These are phyloP conservation scores for Drosophila longiperda DNA, from an alignment of 2,888 invertebrate species.

Conservation along the genomic window DNA sequence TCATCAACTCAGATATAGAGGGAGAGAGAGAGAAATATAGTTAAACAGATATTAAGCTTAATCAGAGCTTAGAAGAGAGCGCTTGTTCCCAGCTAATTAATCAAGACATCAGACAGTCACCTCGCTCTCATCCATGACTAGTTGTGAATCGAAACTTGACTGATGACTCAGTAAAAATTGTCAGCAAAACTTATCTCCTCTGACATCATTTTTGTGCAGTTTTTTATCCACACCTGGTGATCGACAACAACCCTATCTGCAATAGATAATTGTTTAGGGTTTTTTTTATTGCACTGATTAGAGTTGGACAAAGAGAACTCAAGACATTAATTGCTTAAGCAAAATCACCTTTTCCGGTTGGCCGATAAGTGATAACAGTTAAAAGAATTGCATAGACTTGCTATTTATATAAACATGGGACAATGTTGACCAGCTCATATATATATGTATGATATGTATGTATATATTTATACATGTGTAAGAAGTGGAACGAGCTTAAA, in stretches of 20 bases:
- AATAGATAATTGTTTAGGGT: constrained; percentile 41
- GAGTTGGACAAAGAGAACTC: constrained; percentile 28
- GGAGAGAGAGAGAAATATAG: constrained; percentile 5
- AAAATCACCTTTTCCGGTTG: constrained; percentile 53
- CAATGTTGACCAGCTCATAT: constrained; percentile 1
- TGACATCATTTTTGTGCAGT: constrained; percentile 50
- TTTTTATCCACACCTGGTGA: constrained; percentile 21
- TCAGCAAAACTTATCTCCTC: constrained; percentile 38
- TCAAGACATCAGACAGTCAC: constrained; percentile 49
- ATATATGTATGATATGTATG: neutral
- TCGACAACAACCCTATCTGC: constrained; percentile 49
- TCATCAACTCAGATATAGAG: constrained; percentile 26
- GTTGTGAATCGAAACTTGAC: constrained; percentile 14
- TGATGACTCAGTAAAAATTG: constrained; percentile 36
- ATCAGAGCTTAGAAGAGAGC: constrained; percentile 15
- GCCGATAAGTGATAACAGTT: constrained; percentile 23
- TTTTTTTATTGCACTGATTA: constrained; percentile 35
- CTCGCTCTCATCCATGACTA: constrained; percentile 50
- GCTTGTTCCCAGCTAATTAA: constrained; percentile 73
- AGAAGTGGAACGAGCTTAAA: constrained; percentile 51
- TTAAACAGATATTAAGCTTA: neutral
- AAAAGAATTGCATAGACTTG: constrained; percentile 22
- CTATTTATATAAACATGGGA: neutral
- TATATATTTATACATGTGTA: constrained; percentile 1
- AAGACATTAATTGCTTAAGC: constrained; percentile 57